Evolutionary conservation across 2,113 vertebrate genomes (phyloP).

Genomic region (Pituophis catenifer): DNA sequence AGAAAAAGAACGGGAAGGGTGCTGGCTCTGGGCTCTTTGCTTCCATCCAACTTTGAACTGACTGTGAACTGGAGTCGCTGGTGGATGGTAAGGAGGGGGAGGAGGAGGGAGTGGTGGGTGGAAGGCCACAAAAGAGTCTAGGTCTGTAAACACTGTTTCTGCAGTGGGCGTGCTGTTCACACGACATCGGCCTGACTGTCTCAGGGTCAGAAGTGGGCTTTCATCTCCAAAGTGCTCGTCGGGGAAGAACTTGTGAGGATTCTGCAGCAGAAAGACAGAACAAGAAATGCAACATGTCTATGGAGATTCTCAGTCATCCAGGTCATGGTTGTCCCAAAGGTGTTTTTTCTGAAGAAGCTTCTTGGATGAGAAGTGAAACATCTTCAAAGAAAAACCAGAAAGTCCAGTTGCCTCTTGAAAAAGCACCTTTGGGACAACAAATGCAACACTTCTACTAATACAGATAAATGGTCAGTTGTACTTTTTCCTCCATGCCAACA

Average conservation of each 20-base stretch:
- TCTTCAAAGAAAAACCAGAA: too few species aligned
- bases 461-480: background rate
- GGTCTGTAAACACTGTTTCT: conserved; percentile 94
- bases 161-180: conserved; percentile 91
- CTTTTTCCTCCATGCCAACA: background rate
- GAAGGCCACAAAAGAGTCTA: conserved; percentile 92
- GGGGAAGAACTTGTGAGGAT: conserved; percentile 98
- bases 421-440: too few species aligned
- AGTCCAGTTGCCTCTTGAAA: too few species aligned
- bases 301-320: too few species aligned
- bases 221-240: conserved; percentile 96
- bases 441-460: background rate
- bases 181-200: conserved; percentile 86
- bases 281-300: background rate
- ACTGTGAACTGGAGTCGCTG: conserved; percentile 82
- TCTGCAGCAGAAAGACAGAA: conserved; percentile 70
- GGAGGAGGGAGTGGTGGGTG: conserved; percentile 93
- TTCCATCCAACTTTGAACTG: conserved; percentile 92
- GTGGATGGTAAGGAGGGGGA: conserved; percentile 92
- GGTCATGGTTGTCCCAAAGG: too few species aligned
- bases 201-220: conserved; percentile 90
- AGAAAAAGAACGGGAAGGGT: conserved; percentile 93
- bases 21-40: conserved; percentile 85
- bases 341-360: too few species aligned
- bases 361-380: too few species aligned